Percentiles rank a stretch among this genome's conserved stretches.
phyloP scores from a whole-genome alignment of 2,888 invertebrate genomes.

The Netelia virgata region DNA sequence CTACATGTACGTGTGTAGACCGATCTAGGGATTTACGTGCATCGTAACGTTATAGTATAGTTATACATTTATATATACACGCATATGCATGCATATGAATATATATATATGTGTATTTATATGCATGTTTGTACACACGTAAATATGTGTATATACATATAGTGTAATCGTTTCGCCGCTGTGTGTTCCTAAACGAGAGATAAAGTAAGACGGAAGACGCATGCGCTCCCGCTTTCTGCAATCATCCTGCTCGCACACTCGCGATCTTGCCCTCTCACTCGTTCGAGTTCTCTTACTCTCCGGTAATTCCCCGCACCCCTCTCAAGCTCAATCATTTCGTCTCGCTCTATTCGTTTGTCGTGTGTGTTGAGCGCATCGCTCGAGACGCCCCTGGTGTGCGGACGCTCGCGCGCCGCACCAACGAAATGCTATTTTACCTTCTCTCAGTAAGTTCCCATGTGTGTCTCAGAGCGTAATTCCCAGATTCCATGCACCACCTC shows the following conservation, averaged over 20 bases:
- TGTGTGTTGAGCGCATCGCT: constrained; percentile 21
- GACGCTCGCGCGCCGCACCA: constrained; percentile 42
- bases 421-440: constrained; percentile 64
- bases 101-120: constrained; percentile 18
- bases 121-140: constrained; percentile 14
- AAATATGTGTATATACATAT: not conserved
- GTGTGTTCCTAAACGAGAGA: constrained; percentile 34
- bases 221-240: constrained; percentile 50
- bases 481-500: constrained; percentile 45
- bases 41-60: constrained; percentile 30
- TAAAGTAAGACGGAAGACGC: constrained; percentile 56
- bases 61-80: constrained; percentile 18
- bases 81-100: not conserved
- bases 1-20: constrained; percentile 25
- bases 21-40: constrained; percentile 58
- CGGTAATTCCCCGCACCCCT: constrained; percentile 25
- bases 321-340: constrained; percentile 38
- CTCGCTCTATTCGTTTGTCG: constrained; percentile 15
- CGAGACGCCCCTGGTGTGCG: constrained; percentile 59
- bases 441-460: constrained; percentile 62
- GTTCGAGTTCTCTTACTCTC: not conserved
- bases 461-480: constrained; percentile 53
- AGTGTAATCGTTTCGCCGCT: not conserved
- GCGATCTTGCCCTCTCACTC: constrained; percentile 24
- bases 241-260: constrained; percentile 34